Percentiles rank a stretch among this genome's conserved stretches.
phyloP scores from a whole-genome alignment of 2,888 invertebrate species.

The Lordiphosa fenestrarum region DNA sequence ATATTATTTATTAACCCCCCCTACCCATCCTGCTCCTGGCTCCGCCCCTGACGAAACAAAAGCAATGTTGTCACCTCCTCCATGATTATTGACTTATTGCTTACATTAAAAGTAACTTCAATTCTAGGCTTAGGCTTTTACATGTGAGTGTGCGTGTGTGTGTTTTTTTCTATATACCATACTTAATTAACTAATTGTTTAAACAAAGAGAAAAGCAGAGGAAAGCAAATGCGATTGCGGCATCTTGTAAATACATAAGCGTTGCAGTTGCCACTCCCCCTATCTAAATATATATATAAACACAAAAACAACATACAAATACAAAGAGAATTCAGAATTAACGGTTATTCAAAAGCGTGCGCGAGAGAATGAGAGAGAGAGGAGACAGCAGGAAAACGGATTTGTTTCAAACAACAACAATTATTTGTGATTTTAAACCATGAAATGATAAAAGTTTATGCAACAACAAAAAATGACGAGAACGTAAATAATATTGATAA shows the following conservation, averaged over 20 bases:
- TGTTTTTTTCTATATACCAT: slow-evolving; percentile 19
- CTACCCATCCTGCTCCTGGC: slow-evolving; percentile 7
- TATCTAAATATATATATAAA: slow-evolving; percentile 1
- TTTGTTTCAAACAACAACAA: slow-evolving; percentile 71
- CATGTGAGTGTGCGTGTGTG: slow-evolving; percentile 14
- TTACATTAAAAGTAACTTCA: slow-evolving; percentile 28
- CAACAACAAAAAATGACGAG: slow-evolving; percentile 42
- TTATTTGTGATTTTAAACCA: slow-evolving; percentile 70
- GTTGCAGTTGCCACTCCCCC: slow-evolving; percentile 5
- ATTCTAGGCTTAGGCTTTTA: slow-evolving; percentile 29
- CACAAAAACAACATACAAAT: slow-evolving; percentile 1
- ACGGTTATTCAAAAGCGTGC: slow-evolving; percentile 4
- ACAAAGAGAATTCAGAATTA: slow-evolving; percentile 16
- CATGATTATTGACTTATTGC: slow-evolving; percentile 10
- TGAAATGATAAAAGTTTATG: slow-evolving; percentile 61
- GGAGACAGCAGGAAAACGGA: slow-evolving; percentile 81
- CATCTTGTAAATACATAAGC: slow-evolving; percentile 8
- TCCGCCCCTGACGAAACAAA: background rate
- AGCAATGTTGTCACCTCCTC: slow-evolving; percentile 1
- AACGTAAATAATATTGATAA: slow-evolving; percentile 45
- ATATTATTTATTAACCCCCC: slow-evolving; percentile 30
- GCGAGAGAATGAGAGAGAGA: slow-evolving; percentile 16
- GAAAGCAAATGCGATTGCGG: background rate
- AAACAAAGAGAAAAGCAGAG: no score
- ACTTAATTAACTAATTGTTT: slow-evolving; percentile 14